Percentiles rank a stretch among this genome's conserved stretches.
These are phyloP conservation scores for Geococcyx californianus DNA, from an alignment of 2,113 vertebrate genomes.

Conservation along the genomic window DNA sequence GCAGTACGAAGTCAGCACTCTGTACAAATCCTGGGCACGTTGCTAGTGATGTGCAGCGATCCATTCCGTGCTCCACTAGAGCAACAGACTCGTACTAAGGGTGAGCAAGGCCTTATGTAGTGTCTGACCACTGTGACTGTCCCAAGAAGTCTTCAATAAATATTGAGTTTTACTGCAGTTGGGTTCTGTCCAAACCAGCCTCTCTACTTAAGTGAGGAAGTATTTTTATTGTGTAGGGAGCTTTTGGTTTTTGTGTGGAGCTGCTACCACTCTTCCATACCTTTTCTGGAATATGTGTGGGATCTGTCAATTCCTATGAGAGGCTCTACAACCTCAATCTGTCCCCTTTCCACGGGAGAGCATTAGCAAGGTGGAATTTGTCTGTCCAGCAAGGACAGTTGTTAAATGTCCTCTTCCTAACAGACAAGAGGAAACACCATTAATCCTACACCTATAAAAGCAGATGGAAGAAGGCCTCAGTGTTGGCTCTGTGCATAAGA, in stretches of 20 bases:
- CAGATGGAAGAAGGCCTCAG: neutral
- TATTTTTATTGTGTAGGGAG: neutral
- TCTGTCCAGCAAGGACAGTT: neutral
- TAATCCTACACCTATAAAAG: neutral
- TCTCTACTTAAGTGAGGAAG: neutral
- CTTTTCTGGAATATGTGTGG: neutral
- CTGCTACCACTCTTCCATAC: neutral
- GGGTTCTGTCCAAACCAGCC: neutral
- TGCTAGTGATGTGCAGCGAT: neutral
- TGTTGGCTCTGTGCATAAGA: no score
- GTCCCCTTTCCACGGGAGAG: neutral
- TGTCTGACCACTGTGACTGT: slow-evolving; percentile 43
- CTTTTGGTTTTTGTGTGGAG: neutral
- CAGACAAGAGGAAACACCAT: neutral
- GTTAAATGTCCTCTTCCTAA: neutral
- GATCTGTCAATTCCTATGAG: neutral
- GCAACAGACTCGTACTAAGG: neutral
- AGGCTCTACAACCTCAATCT: neutral
- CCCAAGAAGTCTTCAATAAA: slow-evolving; percentile 47
- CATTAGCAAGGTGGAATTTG: neutral
- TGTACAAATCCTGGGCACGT: neutral
- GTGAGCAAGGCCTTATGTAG: slow-evolving; percentile 19
- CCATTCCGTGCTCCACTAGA: neutral
- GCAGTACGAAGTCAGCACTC: neutral
- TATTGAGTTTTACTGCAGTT: neutral